Percentiles rank a stretch among this genome's conserved stretches.
Conservation (phyloP, 2,888 invertebrate genomes). For the Ctena decussata region DNA sequence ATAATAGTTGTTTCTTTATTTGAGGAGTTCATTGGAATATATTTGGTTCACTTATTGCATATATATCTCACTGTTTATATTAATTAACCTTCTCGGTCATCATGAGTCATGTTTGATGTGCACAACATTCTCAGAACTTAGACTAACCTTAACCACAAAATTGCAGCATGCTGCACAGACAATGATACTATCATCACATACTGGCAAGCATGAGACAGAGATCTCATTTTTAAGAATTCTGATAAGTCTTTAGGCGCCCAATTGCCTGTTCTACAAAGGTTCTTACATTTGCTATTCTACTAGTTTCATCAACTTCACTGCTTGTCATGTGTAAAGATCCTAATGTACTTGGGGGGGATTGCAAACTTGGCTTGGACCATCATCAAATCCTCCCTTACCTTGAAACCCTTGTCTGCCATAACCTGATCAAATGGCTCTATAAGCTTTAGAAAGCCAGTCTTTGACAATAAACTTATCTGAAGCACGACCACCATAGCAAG, state of each 20-base stretch:
- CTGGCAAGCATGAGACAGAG: constrained; percentile 28
- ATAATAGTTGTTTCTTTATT: too few species aligned
- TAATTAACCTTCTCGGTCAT: too few species aligned
- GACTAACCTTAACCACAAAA: neutral
- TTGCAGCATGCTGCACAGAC: constrained; percentile 45
- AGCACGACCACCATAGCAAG: constrained; percentile 55
- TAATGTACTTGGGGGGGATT: constrained; percentile 34
- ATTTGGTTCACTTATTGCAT: too few species aligned
- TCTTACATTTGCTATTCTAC: constrained; percentile 39
- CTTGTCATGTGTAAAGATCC: constrained; percentile 21
- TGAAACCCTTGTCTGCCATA: constrained; percentile 61
- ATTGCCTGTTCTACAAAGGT: constrained; percentile 59
- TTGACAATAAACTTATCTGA: constrained; percentile 51
- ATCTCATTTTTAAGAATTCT: constrained; percentile 38
- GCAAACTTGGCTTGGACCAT: constrained; percentile 19
- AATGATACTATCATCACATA: constrained; percentile 42
- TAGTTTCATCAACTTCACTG: constrained; percentile 21
- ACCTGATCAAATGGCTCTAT: constrained; percentile 51
- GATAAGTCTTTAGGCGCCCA: constrained; percentile 19
- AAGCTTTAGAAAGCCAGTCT: constrained; percentile 34
- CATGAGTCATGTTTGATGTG: too few species aligned
- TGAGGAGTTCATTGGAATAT: too few species aligned
- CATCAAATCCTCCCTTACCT: constrained; percentile 43
- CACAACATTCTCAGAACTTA: too few species aligned
- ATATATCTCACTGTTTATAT: too few species aligned